Base-by-base conservation (phyloP, 2,797 vertebrate species). In the Brachyalestes nurse region DNA sequence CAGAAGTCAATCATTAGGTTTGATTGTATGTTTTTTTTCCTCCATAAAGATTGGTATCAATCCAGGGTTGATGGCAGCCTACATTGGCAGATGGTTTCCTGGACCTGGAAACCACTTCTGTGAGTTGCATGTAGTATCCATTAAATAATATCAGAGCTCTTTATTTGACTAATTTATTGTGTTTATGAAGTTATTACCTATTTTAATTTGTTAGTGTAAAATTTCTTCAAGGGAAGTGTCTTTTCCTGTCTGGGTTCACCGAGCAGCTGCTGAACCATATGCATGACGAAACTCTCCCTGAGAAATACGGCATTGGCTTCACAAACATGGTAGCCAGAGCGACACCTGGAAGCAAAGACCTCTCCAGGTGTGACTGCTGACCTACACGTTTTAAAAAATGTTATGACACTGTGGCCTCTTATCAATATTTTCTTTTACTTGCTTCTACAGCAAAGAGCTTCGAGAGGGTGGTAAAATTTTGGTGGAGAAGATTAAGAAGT, bases 101-200 rank as follows among this genome's bases (percentile, higher is more conserved):
- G 98, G 98, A 85, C 97, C 96, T 85, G 98, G 98, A 88, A 99
- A 99, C 90, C 98, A 99, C 90, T 99, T 99, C 84, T 99, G 98
- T 99, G 94, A 87, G 97, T 82, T 67, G 61, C 28, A 49, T 70
- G 13, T 13, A 16, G 7, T 57, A 9, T 65, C 14, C 19, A 34
- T 51, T 70, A 13, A 6, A 25, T 66, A 9, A 34, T 67, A 34
- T 19, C 28, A 19, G 19, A 21, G 7, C 2, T 25, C n/a, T 57
- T 55, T 6, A 40, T 19, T 58, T 40, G 0, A 13, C 19, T 38
- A 14, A 23, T 49, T 6, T 38, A 8, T 28, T 28, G 28, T 28
- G 28, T 3, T 28, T 28, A 28, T 28, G 28, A 28, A 28, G 3
- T 28, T 28, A 28, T 1, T 34, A 34, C 5, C 5, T 40, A 4